phyloP scores from a whole-genome alignment of 2,113 vertebrate species.

The Phycodurus eques region DNA sequence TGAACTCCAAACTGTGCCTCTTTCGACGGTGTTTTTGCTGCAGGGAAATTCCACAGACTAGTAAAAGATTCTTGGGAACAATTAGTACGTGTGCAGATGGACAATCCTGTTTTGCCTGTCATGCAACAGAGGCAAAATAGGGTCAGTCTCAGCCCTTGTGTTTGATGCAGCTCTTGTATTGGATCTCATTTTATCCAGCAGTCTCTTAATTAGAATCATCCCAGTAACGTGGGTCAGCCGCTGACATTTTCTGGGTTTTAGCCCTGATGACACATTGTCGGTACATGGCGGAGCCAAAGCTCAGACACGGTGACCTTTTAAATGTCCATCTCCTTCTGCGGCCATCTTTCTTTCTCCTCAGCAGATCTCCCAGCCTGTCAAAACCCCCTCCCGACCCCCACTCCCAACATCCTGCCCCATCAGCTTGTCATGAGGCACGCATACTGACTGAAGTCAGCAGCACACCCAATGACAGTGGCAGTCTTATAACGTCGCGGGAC shows the following conservation, averaged over 20 bases:
- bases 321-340: constrained; percentile 54
- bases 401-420: constrained; percentile 11
- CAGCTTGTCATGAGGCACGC: constrained; percentile 39
- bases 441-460: constrained; percentile 49
- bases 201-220: constrained; percentile 42
- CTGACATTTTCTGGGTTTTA: constrained; percentile 62
- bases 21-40: background rate
- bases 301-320: constrained; percentile 59
- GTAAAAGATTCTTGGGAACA: background rate
- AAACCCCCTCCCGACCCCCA: background rate
- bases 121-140: background rate
- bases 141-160: background rate
- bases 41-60: background rate
- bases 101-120: background rate
- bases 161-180: background rate
- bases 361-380: constrained; percentile 55
- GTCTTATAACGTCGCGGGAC: constrained; percentile 38
- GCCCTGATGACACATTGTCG: constrained; percentile 63
- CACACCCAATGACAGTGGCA: constrained; percentile 40
- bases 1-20: too few species aligned
- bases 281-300: constrained; percentile 45
- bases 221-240: constrained; percentile 35
- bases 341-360: constrained; percentile 50
- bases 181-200: constrained; percentile 9
- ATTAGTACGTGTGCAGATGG: background rate